Percentiles rank a stretch among this genome's conserved stretches.
Conservation (phyloP, 1,140 invertebrate genomes). For the Drusus annulatus region DNA sequence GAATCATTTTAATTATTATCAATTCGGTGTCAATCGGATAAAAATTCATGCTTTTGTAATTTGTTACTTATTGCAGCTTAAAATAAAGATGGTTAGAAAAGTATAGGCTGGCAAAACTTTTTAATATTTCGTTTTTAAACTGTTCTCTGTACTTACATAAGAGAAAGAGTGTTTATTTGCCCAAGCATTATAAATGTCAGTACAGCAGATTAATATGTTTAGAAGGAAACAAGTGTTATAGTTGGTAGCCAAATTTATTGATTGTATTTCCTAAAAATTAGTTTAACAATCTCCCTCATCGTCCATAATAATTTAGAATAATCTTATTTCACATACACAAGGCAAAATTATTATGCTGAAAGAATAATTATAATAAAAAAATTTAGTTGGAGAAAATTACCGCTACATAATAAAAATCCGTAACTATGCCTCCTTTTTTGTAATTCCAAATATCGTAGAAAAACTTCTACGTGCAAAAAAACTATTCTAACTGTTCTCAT, state of each 20-base stretch:
- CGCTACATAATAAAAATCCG: conserved; percentile 8
- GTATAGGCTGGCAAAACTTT: too few relatives aligned
- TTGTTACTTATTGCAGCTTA: too few relatives aligned
- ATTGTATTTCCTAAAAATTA: conserved; percentile 46
- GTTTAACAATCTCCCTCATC: conserved; percentile 44
- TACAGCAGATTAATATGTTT: background rate
- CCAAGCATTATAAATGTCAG: too few relatives aligned
- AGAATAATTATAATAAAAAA: conserved; percentile 6
- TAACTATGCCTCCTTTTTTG: conserved; percentile 12
- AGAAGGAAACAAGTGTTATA: background rate
- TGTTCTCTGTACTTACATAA: too few relatives aligned
- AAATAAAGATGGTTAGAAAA: too few relatives aligned
- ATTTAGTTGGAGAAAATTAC: conserved; percentile 14
- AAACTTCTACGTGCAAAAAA: background rate
- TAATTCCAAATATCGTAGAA: conserved; percentile 14
- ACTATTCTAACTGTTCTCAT: background rate
- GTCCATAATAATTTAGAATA: conserved; percentile 35
- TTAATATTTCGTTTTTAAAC: too few relatives aligned
- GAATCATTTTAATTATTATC: too few relatives aligned
- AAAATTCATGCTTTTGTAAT: too few relatives aligned
- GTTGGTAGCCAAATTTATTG: conserved; percentile 45
- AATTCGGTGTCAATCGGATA: too few relatives aligned
- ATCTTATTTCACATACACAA: conserved; percentile 46
- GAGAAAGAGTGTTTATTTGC: too few relatives aligned
- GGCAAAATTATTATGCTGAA: conserved; percentile 39